These are phyloP conservation scores for Frankliniella fusca DNA, from an alignment of 2,888 invertebrate species.

Conservation along the genomic window DNA sequence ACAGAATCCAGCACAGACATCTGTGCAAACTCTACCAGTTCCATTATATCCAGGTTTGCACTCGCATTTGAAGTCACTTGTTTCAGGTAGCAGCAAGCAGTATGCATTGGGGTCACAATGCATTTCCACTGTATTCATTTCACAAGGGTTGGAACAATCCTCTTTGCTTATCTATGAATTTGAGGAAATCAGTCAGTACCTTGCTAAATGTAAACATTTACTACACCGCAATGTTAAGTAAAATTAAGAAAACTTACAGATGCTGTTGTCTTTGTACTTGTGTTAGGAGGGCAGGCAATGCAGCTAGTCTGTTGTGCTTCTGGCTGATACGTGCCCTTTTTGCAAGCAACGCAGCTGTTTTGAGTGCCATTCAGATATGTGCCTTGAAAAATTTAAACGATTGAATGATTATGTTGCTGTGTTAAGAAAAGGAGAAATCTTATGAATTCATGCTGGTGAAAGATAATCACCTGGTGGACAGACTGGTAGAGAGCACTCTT, in stretches of 20 bases:
- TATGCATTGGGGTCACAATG: slow-evolving; percentile 84
- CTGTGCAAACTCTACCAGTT: slow-evolving; percentile 74
- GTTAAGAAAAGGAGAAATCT: not conserved
- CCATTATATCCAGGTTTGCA: slow-evolving; percentile 92
- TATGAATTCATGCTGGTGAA: too few relatives aligned
- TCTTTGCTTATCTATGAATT: slow-evolving; percentile 62
- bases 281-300: slow-evolving; percentile 82
- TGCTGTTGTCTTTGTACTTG: slow-evolving; percentile 77
- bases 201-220: not conserved
- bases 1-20: slow-evolving; percentile 80
- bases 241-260: slow-evolving; percentile 58
- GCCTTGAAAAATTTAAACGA: slow-evolving; percentile 50
- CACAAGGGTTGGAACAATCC: slow-evolving; percentile 88
- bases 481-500: slow-evolving; percentile 89
- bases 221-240: not conserved
- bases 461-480: slow-evolving; percentile 62
- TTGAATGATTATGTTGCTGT: slow-evolving; percentile 19
- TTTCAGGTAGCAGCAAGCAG: slow-evolving; percentile 77
- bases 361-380: slow-evolving; percentile 80
- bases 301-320: slow-evolving; percentile 84
- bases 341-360: slow-evolving; percentile 81
- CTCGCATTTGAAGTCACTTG: slow-evolving; percentile 81
- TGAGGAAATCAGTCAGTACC: slow-evolving; percentile 35
- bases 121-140: slow-evolving; percentile 73
- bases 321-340: slow-evolving; percentile 85